phyloP scores from a whole-genome alignment of 2,888 invertebrate genomes.

The Seira ritae region DNA sequence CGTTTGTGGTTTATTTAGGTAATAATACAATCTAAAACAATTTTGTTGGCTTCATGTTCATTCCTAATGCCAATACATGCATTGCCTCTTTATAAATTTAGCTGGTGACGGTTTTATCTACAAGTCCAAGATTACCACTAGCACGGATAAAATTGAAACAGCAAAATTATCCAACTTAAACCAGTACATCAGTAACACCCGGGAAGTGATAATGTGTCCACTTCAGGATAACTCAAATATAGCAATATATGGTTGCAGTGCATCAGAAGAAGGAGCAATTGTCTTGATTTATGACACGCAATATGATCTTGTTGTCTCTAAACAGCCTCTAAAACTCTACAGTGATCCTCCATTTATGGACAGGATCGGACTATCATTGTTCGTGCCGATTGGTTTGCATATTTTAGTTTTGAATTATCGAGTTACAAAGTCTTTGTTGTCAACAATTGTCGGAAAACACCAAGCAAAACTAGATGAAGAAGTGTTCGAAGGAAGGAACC shows the following conservation, averaged over 20 bases:
- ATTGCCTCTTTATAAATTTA: no score
- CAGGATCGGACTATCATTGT: slow-evolving; percentile 54
- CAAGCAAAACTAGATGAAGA: slow-evolving; percentile 63
- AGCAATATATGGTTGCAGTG: slow-evolving; percentile 66
- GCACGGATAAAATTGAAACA: no score
- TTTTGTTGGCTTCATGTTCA: no score
- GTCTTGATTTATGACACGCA: slow-evolving; percentile 69
- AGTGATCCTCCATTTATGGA: slow-evolving; percentile 68
- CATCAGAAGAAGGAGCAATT: slow-evolving; percentile 70
- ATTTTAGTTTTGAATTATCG: slow-evolving; percentile 65
- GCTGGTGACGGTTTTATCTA: no score
- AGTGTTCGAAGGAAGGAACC: slow-evolving; percentile 66
- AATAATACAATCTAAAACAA: no score
- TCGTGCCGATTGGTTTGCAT: slow-evolving; percentile 70
- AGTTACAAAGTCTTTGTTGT: slow-evolving; percentile 60
- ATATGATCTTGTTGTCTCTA: slow-evolving; percentile 67
- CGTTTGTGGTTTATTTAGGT: no score
- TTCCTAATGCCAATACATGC: no score
- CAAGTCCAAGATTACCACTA: no score
- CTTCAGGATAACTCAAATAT: slow-evolving; percentile 56
- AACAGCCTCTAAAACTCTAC: slow-evolving; percentile 69
- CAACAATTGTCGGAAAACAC: slow-evolving; percentile 68
- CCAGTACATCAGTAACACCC: slow-evolving; percentile 51
- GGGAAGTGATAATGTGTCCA: slow-evolving; percentile 58
- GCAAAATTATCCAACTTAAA: slow-evolving; percentile 34